Conservation (phyloP, 2,888 invertebrate genomes). For the Tolmerus cingulatus region DNA sequence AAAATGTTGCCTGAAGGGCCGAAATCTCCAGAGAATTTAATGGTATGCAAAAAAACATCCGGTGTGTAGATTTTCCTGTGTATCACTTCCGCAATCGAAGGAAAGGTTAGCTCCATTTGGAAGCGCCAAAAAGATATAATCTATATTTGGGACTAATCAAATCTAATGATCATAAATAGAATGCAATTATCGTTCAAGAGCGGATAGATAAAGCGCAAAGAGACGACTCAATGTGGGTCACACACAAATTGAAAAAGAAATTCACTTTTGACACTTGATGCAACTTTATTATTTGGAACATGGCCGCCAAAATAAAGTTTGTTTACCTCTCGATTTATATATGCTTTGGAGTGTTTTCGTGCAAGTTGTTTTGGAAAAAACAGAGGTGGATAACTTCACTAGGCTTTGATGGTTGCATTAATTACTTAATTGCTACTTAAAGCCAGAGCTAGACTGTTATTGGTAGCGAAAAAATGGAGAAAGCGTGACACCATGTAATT, state of each 20-base stretch:
- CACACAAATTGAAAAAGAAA: neutral
- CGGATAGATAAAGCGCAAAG: neutral
- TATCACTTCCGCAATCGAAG: neutral
- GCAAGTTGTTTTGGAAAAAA: neutral
- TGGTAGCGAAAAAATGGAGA: neutral
- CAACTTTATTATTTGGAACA: slow-evolving; percentile 8
- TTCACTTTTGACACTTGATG: neutral
- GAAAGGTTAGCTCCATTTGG: neutral
- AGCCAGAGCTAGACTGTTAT: neutral
- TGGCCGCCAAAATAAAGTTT: slow-evolving; percentile 39
- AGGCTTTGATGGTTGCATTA: neutral
- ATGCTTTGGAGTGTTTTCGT: neutral
- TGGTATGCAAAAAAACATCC: neutral
- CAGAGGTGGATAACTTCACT: neutral
- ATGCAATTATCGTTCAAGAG: neutral
- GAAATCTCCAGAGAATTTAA: slow-evolving; percentile 24
- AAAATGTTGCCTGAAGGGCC: slow-evolving; percentile 40
- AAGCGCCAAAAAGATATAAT: slow-evolving; percentile 14
- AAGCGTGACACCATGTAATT: neutral
- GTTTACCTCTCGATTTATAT: neutral
- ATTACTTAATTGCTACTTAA: neutral
- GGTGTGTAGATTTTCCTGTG: neutral
- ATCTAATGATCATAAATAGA: neutral
- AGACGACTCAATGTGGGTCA: slow-evolving; percentile 21
- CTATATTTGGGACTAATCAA: neutral